These are phyloP conservation scores for Casuarius casuarius DNA, from an alignment of 2,113 vertebrate species.

Conservation along the genomic window DNA sequence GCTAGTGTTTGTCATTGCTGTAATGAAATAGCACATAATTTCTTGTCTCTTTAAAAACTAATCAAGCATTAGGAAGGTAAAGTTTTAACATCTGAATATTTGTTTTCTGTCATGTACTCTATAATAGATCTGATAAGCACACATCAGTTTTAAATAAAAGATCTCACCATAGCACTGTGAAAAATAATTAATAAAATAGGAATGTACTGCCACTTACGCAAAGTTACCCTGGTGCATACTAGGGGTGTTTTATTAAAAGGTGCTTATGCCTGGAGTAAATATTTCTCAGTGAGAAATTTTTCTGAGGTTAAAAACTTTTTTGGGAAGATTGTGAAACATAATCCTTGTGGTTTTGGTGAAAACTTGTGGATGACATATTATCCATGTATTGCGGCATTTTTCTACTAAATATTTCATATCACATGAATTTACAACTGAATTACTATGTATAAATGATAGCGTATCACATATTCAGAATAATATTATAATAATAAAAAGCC, in stretches of 20 bases:
- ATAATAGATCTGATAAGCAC: not conserved
- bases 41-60: not conserved
- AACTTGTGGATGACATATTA: not conserved
- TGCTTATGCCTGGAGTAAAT: not conserved
- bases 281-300: not conserved
- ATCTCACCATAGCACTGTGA: not conserved
- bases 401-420: not conserved
- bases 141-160: not conserved
- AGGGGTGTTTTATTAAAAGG: not conserved
- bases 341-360: not conserved
- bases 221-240: not conserved
- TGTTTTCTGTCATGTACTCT: not conserved
- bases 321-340: not conserved
- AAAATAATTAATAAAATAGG: not conserved
- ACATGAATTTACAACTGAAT: not conserved
- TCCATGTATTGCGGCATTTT: not conserved
- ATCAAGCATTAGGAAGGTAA: not conserved
- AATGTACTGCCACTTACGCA: not conserved
- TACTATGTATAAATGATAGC: not conserved
- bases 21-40: not conserved
- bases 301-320: not conserved
- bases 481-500: constrained; percentile 9
- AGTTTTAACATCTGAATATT: not conserved
- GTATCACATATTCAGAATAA: not conserved
- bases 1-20: not conserved